These are phyloP conservation scores for Orchestes rusci DNA, from an alignment of 2,888 invertebrate species.

Conservation along the genomic window DNA sequence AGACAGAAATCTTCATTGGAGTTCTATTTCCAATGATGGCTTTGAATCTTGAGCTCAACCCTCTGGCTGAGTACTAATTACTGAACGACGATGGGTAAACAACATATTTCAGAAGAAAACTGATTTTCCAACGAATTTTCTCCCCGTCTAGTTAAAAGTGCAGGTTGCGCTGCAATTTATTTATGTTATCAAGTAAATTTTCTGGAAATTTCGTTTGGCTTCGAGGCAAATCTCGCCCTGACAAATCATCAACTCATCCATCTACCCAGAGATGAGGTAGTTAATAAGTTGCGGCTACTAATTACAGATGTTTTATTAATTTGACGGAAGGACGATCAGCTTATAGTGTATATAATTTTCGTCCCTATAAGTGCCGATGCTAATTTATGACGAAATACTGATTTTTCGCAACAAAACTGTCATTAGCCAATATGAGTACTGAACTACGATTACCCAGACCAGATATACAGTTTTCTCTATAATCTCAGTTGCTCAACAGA, in stretches of 20 bases:
- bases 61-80: constrained; percentile 39
- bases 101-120: constrained; percentile 39
- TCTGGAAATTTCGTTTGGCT: constrained; percentile 25
- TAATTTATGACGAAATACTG: too few relatives aligned
- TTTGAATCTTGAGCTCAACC: constrained; percentile 32
- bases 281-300: too few relatives aligned
- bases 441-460: too few relatives aligned
- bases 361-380: too few relatives aligned
- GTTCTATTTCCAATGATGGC: constrained; percentile 38
- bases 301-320: too few relatives aligned
- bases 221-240: constrained; percentile 10
- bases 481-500: too few relatives aligned
- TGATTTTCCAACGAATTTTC: constrained; percentile 40
- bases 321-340: too few relatives aligned
- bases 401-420: too few relatives aligned
- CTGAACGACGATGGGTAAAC: constrained; percentile 35
- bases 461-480: too few relatives aligned
- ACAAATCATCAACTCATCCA: constrained; percentile 16
- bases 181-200: constrained; percentile 28
- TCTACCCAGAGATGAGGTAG: too few relatives aligned
- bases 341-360: too few relatives aligned
- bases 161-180: constrained; percentile 37
- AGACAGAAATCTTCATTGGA: constrained; percentile 37
- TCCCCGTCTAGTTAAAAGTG: constrained; percentile 37
- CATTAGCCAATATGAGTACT: too few relatives aligned